Base-by-base conservation (phyloP, 37 sponge, comb jelly and placozoan species). In the Lycopodina hypogea region DNA sequence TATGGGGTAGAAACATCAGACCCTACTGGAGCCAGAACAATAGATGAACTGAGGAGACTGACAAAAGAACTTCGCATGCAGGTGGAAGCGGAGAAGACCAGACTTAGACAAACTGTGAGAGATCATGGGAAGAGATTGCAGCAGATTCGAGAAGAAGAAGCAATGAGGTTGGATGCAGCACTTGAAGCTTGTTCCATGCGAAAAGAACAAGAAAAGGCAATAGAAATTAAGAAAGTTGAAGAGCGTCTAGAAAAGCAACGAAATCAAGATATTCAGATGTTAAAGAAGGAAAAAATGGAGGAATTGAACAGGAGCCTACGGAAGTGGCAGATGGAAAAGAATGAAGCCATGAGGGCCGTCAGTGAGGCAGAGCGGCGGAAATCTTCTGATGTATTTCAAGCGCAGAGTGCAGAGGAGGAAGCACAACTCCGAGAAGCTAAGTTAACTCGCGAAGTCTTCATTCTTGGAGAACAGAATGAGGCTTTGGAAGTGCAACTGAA, bases 31-130 rank as follows among this genome's bases (percentile, higher is more conserved):
- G 86, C 82, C 36, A 72, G 79, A 38, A 70, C 82, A 7, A 66
- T 92, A 14, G 85, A 83, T 33, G 92, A 92, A 14, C 78, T 92
- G 51, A 69, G 48, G 67, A 75, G 67, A 32, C 88, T 81, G 82
- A 65, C 87, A 14, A 35, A 52, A 42, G 82, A 87, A 41, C 72
- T 72, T 1, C 86, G 77, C 23, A 61, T 66, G 0, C 82, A 87
- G 1, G 30, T 87, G 22, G 92, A 87, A 60, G 74, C 72, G 29
- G 92, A 92, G 81, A 87, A 77, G 36, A 40, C 71, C 36, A 92
- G 80, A 53, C 0, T 41, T 0, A 73, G 85, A 7, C 59, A 80
- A 37, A 33, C 71, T 8, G 66, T 62, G 33, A 32, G 85, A 18
- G 80, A 80, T 68, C 77, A 84, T 41, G 76, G 66, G 11, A 80